Evolutionary conservation across 2,888 invertebrate genomes (phyloP), one percentile per base, ranked within the genome.

Genomic region (Cheilosia pagana): DNA sequence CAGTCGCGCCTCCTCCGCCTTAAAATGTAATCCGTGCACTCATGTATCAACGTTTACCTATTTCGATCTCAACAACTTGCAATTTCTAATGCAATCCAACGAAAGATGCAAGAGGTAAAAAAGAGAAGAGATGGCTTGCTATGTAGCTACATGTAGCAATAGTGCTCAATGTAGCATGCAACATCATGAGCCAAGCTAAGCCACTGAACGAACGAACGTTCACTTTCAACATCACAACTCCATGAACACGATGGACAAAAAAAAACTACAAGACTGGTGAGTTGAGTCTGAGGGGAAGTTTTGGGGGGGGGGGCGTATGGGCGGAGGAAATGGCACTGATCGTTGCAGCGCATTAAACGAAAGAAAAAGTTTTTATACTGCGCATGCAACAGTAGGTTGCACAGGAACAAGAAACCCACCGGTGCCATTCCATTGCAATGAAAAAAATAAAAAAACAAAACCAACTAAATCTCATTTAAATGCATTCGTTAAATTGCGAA

Each of bases 211-310:
- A 59, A 70, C 62, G 48, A 71, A 76, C 81, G 81, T 85, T 85
- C 85, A 81, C 85, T 85, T 85, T 85, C 85, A 72, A 85, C 81
- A 82, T 71, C 65, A 76, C 74, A 79, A 52, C 45, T 41, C 53
- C 71, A 60, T 77, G 77, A 65, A 63, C 41, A 71, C 43, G 39
- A 41, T 62, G 14, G 23, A 43, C 23, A n/a, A 63, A 59, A 67
- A 59, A 65, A 72, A 72, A 60, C 16, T 28, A 16, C 19, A 53
- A 59, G 3, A n/a, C 65, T 60, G 50, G n/a, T n/a, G n/a, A n/a
- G n/a, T n/a, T n/a, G n/a, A n/a, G n/a, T n/a, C n/a, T n/a, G n/a
- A n/a, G n/a, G n/a, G 43, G 83, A 85, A 75, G 68, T 79, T 39
- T 59, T 41, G 81, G 55, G 71, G 85, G 75, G 31, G 81, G 55